Evolutionary conservation across 2,888 invertebrate genomes (phyloP).

Genomic region (Callinectes sapidus): DNA sequence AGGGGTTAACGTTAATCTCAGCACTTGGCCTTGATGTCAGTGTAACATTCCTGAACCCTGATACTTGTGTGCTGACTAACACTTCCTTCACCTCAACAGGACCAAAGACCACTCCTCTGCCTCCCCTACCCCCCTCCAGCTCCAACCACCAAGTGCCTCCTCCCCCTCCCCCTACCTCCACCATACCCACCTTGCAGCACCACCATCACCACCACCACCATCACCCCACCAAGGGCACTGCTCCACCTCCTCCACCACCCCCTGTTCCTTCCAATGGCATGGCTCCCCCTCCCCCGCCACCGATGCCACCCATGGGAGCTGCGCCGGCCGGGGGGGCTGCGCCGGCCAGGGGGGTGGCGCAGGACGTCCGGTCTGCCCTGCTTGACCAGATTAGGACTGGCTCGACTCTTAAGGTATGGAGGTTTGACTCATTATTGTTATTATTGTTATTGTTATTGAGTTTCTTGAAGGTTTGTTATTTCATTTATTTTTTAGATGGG

Average conservation of each 20-base stretch:
- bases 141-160: conserved; percentile 73
- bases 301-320: conserved; percentile 66
- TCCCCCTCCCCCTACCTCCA: conserved; percentile 73
- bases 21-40: background rate
- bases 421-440: background rate
- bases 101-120: conserved; percentile 51
- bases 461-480: background rate
- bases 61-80: background rate
- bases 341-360: background rate
- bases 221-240: conserved; percentile 59
- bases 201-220: conserved; percentile 30
- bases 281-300: conserved; percentile 73
- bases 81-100: background rate
- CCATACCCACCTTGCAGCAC: conserved; percentile 69
- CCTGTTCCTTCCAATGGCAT: conserved; percentile 73
- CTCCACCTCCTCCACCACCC: conserved; percentile 74
- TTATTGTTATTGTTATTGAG: background rate
- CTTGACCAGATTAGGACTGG: conserved; percentile 91
- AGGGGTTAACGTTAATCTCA: too few relatives aligned
- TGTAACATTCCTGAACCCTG: background rate
- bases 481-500: too few relatives aligned
- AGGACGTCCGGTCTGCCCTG: conserved; percentile 83
- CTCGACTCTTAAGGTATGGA: conserved; percentile 82
- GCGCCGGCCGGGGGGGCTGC: background rate
- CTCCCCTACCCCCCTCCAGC: conserved; percentile 72